Evolutionary conservation across 2,888 invertebrate species (phyloP).

Genomic region (Mimumesa dahlbomi): DNA sequence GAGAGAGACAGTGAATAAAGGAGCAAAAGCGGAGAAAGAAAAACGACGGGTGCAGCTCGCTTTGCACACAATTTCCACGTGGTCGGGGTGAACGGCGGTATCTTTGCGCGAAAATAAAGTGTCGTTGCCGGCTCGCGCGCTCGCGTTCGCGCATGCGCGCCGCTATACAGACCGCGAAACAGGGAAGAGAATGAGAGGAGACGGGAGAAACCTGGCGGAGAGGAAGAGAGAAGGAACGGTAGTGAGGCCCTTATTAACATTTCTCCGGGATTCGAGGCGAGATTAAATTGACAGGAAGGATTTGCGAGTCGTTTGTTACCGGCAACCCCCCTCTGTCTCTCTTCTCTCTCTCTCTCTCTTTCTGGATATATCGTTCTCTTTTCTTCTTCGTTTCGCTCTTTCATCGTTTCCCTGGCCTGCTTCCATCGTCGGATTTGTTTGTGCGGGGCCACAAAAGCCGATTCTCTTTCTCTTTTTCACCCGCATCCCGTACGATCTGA

Average conservation of each 20-base stretch:
- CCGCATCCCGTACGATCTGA: constrained; percentile 5
- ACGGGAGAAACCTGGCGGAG: constrained; percentile 12
- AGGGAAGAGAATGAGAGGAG: constrained; percentile 25
- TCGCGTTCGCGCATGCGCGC: constrained; percentile 37
- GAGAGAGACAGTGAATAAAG: constrained; percentile 15
- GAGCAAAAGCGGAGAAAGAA: constrained; percentile 28
- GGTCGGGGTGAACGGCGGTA: constrained; percentile 58
- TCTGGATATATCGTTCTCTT: constrained; percentile 11
- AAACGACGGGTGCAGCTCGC: constrained; percentile 56
- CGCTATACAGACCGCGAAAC: constrained; percentile 36
- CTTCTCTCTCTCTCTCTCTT: constrained; percentile 15
- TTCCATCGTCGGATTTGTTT: constrained; percentile 47
- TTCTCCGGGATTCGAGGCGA: constrained; percentile 79
- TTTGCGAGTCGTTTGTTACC: constrained; percentile 80
- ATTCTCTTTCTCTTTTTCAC: constrained; percentile 47
- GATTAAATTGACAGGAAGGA: constrained; percentile 80
- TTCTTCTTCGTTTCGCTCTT: neutral
- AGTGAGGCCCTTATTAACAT: constrained; percentile 79
- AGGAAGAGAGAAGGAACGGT: constrained; percentile 63
- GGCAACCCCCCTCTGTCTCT: constrained; percentile 35
- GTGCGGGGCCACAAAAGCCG: constrained; percentile 55
- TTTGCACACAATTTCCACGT: constrained; percentile 75
- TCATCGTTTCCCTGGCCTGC: neutral
- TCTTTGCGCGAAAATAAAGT: constrained; percentile 69
- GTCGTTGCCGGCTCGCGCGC: constrained; percentile 55